Conservation (phyloP, 2,113 vertebrate genomes). For the Ammodytes marinus region DNA sequence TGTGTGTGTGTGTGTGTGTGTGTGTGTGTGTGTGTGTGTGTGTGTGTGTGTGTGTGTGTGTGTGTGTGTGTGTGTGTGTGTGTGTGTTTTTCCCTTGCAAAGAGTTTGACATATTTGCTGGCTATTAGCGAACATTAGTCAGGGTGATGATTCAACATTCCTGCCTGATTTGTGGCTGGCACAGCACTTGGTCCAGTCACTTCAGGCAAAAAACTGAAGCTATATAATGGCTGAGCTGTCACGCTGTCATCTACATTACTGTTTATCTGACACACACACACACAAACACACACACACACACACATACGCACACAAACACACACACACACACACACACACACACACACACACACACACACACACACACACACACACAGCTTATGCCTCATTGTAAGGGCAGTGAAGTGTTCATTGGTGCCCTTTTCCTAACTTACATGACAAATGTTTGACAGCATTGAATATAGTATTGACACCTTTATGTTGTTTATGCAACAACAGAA, state of each 20-base stretch:
- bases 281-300: constrained; percentile 27
- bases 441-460: neutral
- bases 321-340: constrained; percentile 26
- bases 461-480: neutral
- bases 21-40: constrained; percentile 34
- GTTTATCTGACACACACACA: constrained; percentile 22
- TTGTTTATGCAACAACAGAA: too few species aligned
- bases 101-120: constrained; percentile 55
- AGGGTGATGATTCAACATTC: constrained; percentile 76
- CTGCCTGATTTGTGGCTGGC: constrained; percentile 56
- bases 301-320: too few species aligned
- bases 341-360: constrained; percentile 25
- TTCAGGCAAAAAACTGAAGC: constrained; percentile 41
- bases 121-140: constrained; percentile 68
- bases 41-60: constrained; percentile 28
- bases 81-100: constrained; percentile 16
- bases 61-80: constrained; percentile 23
- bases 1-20: constrained; percentile 33
- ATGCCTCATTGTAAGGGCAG: neutral
- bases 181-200: constrained; percentile 50
- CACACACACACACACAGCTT: constrained; percentile 24
- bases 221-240: constrained; percentile 42
- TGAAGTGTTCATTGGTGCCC: neutral
- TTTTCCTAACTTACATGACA: neutral
- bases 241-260: constrained; percentile 19